A percentile compares a stretch with the other conserved stretches of the same genome.
These are phyloP conservation scores for Karalla daura DNA, from an alignment of 2,797 vertebrate genomes.

Conservation along the genomic window DNA sequence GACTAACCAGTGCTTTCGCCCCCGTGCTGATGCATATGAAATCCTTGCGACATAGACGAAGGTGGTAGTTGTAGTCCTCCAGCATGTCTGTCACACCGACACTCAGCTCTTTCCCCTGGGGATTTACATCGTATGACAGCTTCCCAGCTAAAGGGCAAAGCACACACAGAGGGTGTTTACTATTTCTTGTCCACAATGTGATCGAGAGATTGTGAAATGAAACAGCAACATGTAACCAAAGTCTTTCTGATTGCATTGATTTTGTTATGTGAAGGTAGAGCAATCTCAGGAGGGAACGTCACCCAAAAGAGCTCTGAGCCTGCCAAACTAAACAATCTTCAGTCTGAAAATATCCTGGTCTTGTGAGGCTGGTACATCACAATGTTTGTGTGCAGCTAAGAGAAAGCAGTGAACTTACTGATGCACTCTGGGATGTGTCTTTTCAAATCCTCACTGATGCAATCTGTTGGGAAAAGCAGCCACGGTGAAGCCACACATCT, in stretches of 20 bases:
- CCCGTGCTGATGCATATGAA: conserved; percentile 84
- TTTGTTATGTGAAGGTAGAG: not conserved
- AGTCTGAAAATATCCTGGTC: too few species aligned
- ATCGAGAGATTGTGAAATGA: too few species aligned
- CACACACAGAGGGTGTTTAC: too few species aligned
- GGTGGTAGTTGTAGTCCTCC: conserved; percentile 78
- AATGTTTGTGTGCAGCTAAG: not conserved
- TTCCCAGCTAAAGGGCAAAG: conserved; percentile 83
- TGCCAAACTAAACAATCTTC: too few species aligned
- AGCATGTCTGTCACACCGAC: conserved; percentile 82
- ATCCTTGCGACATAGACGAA: conserved; percentile 88
- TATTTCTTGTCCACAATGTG: too few species aligned
- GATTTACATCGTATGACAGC: conserved; percentile 82
- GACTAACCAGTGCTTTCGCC: conserved; percentile 79
- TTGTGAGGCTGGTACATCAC: too few species aligned
- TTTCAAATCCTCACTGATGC: conserved; percentile 82
- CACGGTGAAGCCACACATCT: not conserved
- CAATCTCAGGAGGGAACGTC: not conserved
- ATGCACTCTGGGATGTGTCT: conserved; percentile 86
- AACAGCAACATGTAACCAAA: not conserved
- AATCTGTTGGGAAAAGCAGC: conserved; percentile 78
- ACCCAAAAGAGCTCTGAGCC: not conserved
- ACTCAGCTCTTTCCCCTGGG: conserved; percentile 78
- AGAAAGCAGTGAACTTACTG: conserved; percentile 79
- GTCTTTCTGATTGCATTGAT: not conserved